Base-by-base conservation (phyloP, 2,113 vertebrate species). In the Meleagris gallopavo region DNA sequence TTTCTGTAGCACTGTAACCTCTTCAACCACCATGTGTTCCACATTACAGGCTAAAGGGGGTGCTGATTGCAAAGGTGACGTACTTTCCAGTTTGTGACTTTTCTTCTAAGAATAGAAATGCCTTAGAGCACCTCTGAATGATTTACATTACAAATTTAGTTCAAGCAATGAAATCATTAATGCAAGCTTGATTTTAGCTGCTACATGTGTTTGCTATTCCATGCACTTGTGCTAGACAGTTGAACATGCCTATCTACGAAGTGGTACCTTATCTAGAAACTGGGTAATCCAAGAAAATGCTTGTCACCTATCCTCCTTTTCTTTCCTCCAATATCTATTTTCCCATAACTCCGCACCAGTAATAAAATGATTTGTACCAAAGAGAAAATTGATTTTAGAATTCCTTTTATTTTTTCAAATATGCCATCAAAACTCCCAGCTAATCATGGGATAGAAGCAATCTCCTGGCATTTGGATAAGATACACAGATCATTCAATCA, bases 11-110 rank as follows among this genome's bases (percentile, higher is more conserved):
- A 91, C 91, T 96, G 92, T 94, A 97, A 97, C 96, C 96, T 98
- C 97, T 96, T 97, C 97, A 97, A 90, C 91, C 89, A 88, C 93
- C 98, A 98, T 98, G 89, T 98, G 98, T 97, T 98, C 97, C 88
- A 87, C 95, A 97, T 98, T 98, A 98, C 93, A 75, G 93, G 83
- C 93, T 95, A 96, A 97, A 96, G 92, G 94, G 97, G 95, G 95
- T 96, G 96, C 97, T 97, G 97, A 98, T 96, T 97, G 95, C 45
- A 89, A 95, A 97, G 95, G 96, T 97, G 97, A 97, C 46, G 69
- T 96, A 93, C 96, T 94, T 95, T 96, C 92, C 67, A 93, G 93
- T 89, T 91, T 95, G 94, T 90, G 96, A 96, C 95, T 97, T 95
- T 89, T 93, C 80, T 92, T 86, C 97, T 95, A 97, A 98, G 96